Base-by-base conservation (phyloP, 2,797 vertebrate species). In the Notolepis coatsorum region DNA sequence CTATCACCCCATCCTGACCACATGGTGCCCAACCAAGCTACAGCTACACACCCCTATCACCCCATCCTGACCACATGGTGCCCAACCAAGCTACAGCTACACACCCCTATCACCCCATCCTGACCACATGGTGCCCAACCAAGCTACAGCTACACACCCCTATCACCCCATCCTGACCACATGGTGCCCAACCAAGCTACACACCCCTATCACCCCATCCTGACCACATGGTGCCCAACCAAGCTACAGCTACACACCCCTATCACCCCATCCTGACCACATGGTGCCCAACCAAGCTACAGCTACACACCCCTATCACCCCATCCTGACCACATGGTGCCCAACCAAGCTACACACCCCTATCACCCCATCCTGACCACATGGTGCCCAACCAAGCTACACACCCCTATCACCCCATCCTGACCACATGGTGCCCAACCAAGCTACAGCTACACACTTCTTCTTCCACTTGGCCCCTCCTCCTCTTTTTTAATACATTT, bases 1-100 rank as follows among this genome's bases (percentile, higher is more conserved):
- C n/a, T n/a, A n/a, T n/a, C n/a, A n/a, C n/a, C n/a, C n/a, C 85
- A 88, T 84, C 79, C 74, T 71, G 69, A 68, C 75, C 71, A 10
- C 45, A 58, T n/a, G n/a, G n/a, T n/a, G n/a, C n/a, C n/a, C n/a
- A n/a, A 47, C 38, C 5, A 15, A 80, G 52, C 8, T 7, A 62
- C 58, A 23, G 18, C 39, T 7, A 13, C 63, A 46, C 45, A 61
- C 73, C 63, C 2, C 33, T 65, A 67, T 81, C 55, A 53, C 15
- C 74, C 71, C 85, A 88, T 84, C 79, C 74, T 71, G 69, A 68
- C 75, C 71, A 10, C 45, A 58, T n/a, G n/a, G n/a, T n/a, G n/a
- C n/a, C n/a, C n/a, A n/a, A 47, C 38, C 5, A 15, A 80, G 52
- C 8, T 7, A 62, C 58, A 23, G 18, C 39, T 7, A 13, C 63